Evolutionary conservation across 2,888 invertebrate species (phyloP), one percentile per base, ranked within the genome.

Genomic region (Cheilosia grossa): DNA sequence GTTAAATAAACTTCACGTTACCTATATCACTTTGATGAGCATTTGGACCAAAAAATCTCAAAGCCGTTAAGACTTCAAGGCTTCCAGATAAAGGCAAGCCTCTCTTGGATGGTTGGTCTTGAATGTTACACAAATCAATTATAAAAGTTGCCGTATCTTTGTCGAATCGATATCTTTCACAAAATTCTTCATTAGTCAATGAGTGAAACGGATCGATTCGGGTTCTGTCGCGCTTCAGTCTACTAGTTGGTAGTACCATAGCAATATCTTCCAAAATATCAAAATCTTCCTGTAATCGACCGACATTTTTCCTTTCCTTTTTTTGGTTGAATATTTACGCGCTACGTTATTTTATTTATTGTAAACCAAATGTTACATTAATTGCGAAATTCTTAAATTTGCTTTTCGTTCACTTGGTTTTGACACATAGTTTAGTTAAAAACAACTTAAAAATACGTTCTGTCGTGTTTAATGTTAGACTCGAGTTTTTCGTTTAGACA

Each of bases 11-110:
- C n/a, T n/a, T n/a, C n/a, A n/a, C n/a, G n/a, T n/a, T n/a, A n/a
- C n/a, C 1, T 21, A 21, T 21, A 24, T 59, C n/a, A 59, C 9
- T 1, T 44, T 27, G 63, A 17, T 47, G 47, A 2, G 13, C 13
- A 47, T 63, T 47, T 63, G 13, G 27, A 13, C 61, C 44, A n/a
- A 42, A 42, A 59, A 59, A 42, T 21, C 5, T 58, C 1, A 58
- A 21, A 4, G 37, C 37, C 21, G 13, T 40, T 37, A 19, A 40
- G 13, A 58, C 58, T 58, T 58, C 7, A 7, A 19, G 21, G 58
- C 19, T 37, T 58, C 19, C 58, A 58, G 37, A 40, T 7, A 58
- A 13, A 5, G 58, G 58, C 13, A 58, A 13, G 15, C 21, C 37
- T 37, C 58, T 33, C 2, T 58, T 58, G 1, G 58, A 17, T 17